Conservation (phyloP, 1,140 invertebrate genomes). For the Scaptodrosophila lebanonensis region DNA sequence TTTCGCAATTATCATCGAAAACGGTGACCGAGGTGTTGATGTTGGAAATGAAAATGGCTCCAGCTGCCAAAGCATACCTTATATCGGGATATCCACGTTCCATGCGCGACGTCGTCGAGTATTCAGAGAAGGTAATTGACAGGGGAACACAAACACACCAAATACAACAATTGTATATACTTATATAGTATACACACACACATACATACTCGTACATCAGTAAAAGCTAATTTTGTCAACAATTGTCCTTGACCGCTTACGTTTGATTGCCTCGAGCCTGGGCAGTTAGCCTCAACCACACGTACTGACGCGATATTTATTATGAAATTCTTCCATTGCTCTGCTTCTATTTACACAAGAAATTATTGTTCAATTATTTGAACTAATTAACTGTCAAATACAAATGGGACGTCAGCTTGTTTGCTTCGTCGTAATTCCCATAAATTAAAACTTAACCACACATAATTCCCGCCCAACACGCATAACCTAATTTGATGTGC, state of each 20-base stretch:
- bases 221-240: no score
- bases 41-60: slow-evolving; percentile 95
- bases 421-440: slow-evolving; percentile 47
- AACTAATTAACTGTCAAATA: slow-evolving; percentile 62
- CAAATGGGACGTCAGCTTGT: slow-evolving; percentile 30
- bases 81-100: slow-evolving; percentile 97
- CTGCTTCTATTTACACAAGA: slow-evolving; percentile 41
- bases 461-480: slow-evolving; percentile 20
- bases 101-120: slow-evolving; percentile 93
- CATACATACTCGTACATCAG: background rate
- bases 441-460: slow-evolving; percentile 35
- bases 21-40: slow-evolving; percentile 92
- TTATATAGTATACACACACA: background rate
- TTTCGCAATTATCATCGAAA: slow-evolving; percentile 88
- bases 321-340: slow-evolving; percentile 31
- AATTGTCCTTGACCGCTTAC: background rate
- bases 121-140: slow-evolving; percentile 87
- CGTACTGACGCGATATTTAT: slow-evolving; percentile 17
- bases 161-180: background rate
- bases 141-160: background rate
- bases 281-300: background rate
- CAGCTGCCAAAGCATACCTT: slow-evolving; percentile 92
- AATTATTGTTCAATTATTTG: slow-evolving; percentile 55
- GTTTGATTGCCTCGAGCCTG: no score
- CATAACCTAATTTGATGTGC: slow-evolving; percentile 30